Conservation (phyloP, 2,888 invertebrate species). For the Tetragonisca angustula region DNA sequence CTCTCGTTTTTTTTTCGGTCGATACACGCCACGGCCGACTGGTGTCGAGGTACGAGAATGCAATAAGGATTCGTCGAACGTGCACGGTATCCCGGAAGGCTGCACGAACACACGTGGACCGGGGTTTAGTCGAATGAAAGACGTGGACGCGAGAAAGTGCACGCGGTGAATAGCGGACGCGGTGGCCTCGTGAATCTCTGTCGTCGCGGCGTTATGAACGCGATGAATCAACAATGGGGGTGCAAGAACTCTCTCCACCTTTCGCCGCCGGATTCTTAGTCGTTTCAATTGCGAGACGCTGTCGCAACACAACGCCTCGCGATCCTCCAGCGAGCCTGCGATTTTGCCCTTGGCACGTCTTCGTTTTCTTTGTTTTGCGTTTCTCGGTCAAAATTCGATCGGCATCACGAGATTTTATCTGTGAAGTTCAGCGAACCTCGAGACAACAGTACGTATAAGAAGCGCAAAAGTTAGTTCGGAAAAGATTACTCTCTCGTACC, state of each 20-base stretch:
- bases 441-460: too few species aligned
- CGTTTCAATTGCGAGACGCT: neutral
- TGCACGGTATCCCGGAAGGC: neutral
- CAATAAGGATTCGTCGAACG: constrained; percentile 31
- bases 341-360: too few species aligned
- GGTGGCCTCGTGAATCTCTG: neutral
- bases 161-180: neutral
- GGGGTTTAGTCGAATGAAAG: constrained; percentile 12
- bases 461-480: too few species aligned
- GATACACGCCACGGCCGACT: neutral
- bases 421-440: too few species aligned
- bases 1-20: neutral
- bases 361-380: neutral
- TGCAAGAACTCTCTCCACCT: neutral
- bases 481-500: too few species aligned
- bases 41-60: constrained; percentile 15
- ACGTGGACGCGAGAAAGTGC: constrained; percentile 1
- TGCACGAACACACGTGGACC: neutral
- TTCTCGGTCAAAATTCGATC: too few species aligned
- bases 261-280: constrained; percentile 1
- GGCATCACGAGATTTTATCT: neutral
- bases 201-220: constrained; percentile 11
- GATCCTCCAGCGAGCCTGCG: neutral
- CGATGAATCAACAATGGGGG: constrained; percentile 27
- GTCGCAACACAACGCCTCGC: neutral